Base-by-base conservation (phyloP, 1,140 invertebrate species). In the Tetramorium simillimum region DNA sequence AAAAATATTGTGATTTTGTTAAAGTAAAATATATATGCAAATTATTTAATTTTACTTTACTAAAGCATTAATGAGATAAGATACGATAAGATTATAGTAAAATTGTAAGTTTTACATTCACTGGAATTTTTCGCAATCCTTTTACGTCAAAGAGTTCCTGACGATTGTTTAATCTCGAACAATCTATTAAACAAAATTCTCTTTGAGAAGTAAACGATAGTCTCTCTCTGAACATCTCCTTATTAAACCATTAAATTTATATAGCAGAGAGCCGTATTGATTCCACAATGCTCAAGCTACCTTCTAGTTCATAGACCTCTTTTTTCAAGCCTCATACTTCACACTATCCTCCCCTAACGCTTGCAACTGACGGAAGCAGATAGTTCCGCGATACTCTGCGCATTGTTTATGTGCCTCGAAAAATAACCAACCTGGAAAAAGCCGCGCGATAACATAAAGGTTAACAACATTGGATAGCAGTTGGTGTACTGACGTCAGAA, bases 401-500 rank as follows among this genome's bases (percentile, higher is more conserved):
- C 75, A 33, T 78, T 78, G 60, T 65, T 46, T 78, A 24, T 65
- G 60, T n/a, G 18, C 18, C 40, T 33, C 40, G 60, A 65, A 78
- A 49, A 65, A 65, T 21, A 46, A 46, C 18, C 46, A 33, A 46
- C 21, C 21, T 10, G 14, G 43, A 81, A 69, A 77, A 69, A 40
- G 51, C 51, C n/a, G 14, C n/a, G 28, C 77, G 63, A 70, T n/a
- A 81, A 49, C 62, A 40, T 18, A 43, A 16, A 49, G 63, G 49
- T 81, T 81, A 70, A 81, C 49, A 81, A 43, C 78, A 70, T 43
- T 56, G 51, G 37, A 28, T 43, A 37, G 49, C 24, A 40, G 37
- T 81, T 14, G 51, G 21, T 58, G 77, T 70, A 58, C 85, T 92
- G 91, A 92, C 91, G 91, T 92, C 90, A 91, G 90, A 40, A 81